Evolutionary conservation across 2,113 vertebrate species (phyloP).

Genomic region (Ciconia stormi): DNA sequence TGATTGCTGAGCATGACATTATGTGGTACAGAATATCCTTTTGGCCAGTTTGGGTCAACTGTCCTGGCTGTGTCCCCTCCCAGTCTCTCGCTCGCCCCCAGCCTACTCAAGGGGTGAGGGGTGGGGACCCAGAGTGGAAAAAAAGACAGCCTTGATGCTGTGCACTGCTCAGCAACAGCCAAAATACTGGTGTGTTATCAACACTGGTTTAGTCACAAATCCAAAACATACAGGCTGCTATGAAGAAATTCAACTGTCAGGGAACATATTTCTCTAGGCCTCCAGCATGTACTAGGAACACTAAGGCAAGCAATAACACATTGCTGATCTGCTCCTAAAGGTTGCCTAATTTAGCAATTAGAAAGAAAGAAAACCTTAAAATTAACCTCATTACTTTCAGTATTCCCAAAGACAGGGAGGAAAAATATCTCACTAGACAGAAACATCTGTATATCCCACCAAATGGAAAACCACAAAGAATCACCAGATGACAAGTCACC

Average conservation of each 20-base stretch:
- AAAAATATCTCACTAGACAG: background rate
- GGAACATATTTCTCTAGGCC: background rate
- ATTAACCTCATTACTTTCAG: background rate
- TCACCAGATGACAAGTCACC: background rate
- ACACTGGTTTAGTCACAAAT: background rate
- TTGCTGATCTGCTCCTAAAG: background rate
- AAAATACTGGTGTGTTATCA: background rate
- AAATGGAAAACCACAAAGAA: background rate
- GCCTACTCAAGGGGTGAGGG: background rate
- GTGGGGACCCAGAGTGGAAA: background rate
- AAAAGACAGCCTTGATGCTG: background rate
- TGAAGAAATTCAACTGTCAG: background rate
- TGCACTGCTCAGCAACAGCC: background rate
- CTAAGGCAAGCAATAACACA: background rate
- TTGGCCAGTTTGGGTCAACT: background rate
- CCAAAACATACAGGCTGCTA: background rate
- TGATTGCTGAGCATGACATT: background rate
- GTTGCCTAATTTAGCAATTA: background rate
- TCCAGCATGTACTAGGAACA: background rate
- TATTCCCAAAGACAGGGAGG: background rate
- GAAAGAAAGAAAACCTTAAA: background rate
- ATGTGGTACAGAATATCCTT: background rate
- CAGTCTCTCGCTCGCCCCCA: background rate
- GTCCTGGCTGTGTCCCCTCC: background rate
- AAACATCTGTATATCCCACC: background rate